Percentiles rank a stretch among this genome's conserved stretches.
These are phyloP conservation scores for Mastigias papua DNA, from an alignment of 30 jellyfish, hydroid and myxozoan genomes.

Conservation along the genomic window DNA sequence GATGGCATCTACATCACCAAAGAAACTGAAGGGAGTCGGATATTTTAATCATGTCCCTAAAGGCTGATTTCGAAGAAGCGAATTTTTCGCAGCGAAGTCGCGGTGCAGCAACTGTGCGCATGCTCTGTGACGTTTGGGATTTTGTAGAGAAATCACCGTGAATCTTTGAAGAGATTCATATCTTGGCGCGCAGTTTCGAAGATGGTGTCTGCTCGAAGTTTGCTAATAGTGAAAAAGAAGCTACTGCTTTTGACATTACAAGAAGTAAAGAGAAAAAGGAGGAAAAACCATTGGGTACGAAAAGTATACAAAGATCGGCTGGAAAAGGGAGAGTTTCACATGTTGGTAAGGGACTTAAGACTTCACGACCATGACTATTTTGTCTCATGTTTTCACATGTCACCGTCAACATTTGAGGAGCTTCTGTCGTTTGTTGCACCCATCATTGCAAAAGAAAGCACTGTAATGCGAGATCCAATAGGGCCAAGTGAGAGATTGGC, in stretches of 20 bases:
- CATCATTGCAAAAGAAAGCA: background rate
- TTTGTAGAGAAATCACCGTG: background rate
- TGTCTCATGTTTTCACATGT: background rate
- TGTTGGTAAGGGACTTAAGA: no score
- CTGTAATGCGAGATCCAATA: no score
- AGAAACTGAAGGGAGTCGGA: no score
- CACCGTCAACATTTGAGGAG: no score
- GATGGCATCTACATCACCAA: no score
- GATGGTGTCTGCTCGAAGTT: slow-evolving; percentile 16
- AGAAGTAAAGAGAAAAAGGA: background rate
- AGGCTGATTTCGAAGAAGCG: background rate
- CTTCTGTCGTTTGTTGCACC: slow-evolving; percentile 9
- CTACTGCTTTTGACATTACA: background rate
- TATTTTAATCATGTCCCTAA: no score
- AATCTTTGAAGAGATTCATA: no score
- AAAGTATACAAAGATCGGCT: slow-evolving; percentile 13
- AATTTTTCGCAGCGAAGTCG: background rate
- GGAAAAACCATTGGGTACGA: slow-evolving; percentile 32
- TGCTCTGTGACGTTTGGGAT: background rate
- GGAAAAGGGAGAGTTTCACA: slow-evolving; percentile 42
- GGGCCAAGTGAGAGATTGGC: slow-evolving; percentile 23
- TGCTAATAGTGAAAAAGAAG: slow-evolving; percentile 1
- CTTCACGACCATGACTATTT: slow-evolving; percentile 2
- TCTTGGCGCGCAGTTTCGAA: background rate
- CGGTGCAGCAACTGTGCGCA: background rate